A percentile compares a stretch with the other conserved stretches of the same genome.
Conservation (phyloP, 2,888 invertebrate species). For the Chrysolina haemoptera region DNA sequence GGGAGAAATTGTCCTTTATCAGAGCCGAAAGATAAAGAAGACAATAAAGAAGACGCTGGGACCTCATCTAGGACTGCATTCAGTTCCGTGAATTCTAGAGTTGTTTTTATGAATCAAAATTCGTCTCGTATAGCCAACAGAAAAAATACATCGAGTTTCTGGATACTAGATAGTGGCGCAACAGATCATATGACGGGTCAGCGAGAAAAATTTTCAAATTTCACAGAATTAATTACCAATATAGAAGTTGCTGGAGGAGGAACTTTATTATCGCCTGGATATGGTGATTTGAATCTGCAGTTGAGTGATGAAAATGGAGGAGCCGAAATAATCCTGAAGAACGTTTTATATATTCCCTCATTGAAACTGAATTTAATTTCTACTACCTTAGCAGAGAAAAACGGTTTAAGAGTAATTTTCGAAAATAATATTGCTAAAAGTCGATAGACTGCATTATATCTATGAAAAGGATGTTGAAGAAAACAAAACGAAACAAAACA, state of each 20-base stretch:
- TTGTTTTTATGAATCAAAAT: not conserved
- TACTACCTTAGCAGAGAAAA: not conserved
- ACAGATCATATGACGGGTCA: constrained; percentile 9
- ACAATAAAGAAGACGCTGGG: not conserved
- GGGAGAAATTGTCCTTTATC: not conserved
- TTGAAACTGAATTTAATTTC: not conserved
- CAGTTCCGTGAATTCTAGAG: not conserved
- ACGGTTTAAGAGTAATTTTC: constrained; percentile 6
- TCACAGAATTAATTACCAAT: not conserved
- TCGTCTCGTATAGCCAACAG: not conserved
- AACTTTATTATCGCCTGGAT: constrained; percentile 7
- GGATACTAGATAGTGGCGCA: constrained; percentile 1
- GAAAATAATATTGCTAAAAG: not conserved
- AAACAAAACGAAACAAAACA: not conserved
- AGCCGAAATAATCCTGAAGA: too few species aligned
- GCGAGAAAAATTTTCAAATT: not conserved
- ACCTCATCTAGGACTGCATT: too few species aligned
- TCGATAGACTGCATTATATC: too few species aligned
- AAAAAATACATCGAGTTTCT: not conserved
- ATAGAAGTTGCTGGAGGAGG: constrained; percentile 19
- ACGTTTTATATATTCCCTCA: too few species aligned
- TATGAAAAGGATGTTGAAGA: too few species aligned
- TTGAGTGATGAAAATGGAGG: too few species aligned
- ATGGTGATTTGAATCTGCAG: constrained; percentile 11
- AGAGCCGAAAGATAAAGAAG: not conserved